These are phyloP conservation scores for Cranoglanis bouderius DNA, from an alignment of 2,113 vertebrate species.

Conservation along the genomic window DNA sequence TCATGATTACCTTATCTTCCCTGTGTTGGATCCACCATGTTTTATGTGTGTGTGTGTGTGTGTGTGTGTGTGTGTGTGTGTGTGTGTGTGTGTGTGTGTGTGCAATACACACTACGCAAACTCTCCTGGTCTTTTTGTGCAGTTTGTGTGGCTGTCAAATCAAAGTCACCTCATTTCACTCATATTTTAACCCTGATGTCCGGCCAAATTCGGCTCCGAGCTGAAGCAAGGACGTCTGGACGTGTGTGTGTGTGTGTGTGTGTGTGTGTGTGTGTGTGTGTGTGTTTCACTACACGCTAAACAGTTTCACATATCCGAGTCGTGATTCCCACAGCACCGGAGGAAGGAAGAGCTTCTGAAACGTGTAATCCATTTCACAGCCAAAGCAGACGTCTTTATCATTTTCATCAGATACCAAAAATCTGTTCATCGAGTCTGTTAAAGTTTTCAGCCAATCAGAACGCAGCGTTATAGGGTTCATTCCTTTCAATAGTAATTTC, in stretches of 20 bases:
- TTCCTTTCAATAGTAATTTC: not conserved
- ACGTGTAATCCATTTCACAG: not conserved
- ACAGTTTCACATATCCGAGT: not conserved
- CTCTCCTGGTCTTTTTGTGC: not conserved
- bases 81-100: not conserved
- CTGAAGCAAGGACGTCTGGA: not conserved
- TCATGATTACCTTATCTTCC: conserved; percentile 11
- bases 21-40: not conserved
- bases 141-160: not conserved
- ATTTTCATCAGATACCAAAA: not conserved
- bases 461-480: not conserved
- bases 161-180: conserved; percentile 17
- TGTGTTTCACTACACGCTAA: not conserved
- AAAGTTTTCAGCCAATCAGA: conserved; percentile 1
- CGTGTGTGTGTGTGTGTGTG: not conserved
- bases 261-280: conserved; percentile 7
- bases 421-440: not conserved
- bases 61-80: conserved; percentile 1
- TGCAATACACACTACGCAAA: not conserved
- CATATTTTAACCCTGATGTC: not conserved
- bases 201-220: not conserved
- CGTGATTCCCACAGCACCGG: not conserved
- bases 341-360: not conserved
- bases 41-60: not conserved
- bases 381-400: not conserved